Percentiles rank a stretch among this genome's conserved stretches.
Evolutionary conservation across 2,797 vertebrate genomes (phyloP).

Genomic region (Phoxinus dragarum): DNA sequence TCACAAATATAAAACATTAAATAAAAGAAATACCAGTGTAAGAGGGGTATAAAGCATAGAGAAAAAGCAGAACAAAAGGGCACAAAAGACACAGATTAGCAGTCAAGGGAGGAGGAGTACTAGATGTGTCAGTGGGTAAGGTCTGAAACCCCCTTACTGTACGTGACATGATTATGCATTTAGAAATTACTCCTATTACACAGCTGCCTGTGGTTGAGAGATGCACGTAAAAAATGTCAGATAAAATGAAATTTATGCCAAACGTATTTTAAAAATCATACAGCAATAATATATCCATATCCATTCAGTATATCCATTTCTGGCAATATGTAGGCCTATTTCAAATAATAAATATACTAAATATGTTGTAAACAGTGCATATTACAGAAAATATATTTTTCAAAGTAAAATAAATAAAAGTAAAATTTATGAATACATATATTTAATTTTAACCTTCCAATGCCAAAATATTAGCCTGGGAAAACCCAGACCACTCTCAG

Average conservation of each 20-base stretch:
- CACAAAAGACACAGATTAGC: background rate
- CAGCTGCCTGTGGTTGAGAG: background rate
- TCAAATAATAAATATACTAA: background rate
- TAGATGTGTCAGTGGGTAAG: background rate
- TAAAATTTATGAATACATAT: too few relatives aligned
- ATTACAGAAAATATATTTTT: background rate
- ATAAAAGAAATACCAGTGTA: background rate
- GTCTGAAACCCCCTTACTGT: background rate
- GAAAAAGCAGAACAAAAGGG: slow-evolving; percentile 10
- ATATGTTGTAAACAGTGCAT: background rate
- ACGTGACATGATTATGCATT: background rate
- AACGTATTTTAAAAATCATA: background rate
- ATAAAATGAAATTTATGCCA: background rate
- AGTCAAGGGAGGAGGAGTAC: slow-evolving; percentile 16
- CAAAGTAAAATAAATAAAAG: background rate
- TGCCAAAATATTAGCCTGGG: background rate
- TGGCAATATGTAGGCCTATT: background rate
- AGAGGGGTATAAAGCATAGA: background rate
- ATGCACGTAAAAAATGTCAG: background rate
- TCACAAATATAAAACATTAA: background rate
- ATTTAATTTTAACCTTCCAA: background rate
- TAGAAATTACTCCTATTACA: background rate
- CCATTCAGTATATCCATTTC: background rate
- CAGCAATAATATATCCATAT: background rate
- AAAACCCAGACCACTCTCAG: too few relatives aligned